Conservation (phyloP, 2,797 vertebrate species). For the Mormyrops attenuatus region DNA sequence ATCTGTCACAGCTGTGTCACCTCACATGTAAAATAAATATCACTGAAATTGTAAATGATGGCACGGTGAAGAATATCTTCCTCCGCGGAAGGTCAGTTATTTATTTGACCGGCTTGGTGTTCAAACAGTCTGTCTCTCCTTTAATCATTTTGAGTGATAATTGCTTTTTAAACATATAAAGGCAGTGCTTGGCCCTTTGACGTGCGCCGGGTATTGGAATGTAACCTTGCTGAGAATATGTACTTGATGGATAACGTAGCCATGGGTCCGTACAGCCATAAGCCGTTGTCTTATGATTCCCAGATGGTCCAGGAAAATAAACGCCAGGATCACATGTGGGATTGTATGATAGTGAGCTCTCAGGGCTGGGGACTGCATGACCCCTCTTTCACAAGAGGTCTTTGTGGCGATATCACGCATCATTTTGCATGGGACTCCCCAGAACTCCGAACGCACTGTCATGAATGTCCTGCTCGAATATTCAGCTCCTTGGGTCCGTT, state of each 20-base stretch:
- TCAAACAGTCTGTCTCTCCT: conserved; percentile 14
- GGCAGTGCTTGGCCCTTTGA: not conserved
- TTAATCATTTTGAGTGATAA: conserved; percentile 18
- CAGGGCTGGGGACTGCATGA: not conserved
- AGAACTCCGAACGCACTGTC: conserved; percentile 9
- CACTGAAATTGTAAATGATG: not conserved
- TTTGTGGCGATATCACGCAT: conserved; percentile 21
- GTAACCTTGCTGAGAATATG: not conserved
- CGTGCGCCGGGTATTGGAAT: not conserved
- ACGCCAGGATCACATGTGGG: not conserved
- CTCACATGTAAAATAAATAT: conserved; percentile 2
- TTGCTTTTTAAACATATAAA: conserved; percentile 24
- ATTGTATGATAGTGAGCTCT: conserved; percentile 5
- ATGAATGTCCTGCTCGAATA: conserved; percentile 19
- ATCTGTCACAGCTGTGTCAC: not conserved
- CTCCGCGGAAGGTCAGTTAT: conserved; percentile 5
- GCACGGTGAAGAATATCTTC: not conserved
- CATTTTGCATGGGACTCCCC: conserved; percentile 22
- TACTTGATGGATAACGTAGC: conserved; percentile 22
- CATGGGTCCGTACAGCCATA: not conserved
- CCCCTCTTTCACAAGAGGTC: conserved; percentile 16
- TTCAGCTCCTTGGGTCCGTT: conserved; percentile 16
- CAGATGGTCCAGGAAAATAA: conserved; percentile 14
- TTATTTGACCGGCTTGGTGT: not conserved
- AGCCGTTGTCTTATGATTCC: conserved; percentile 18